Percentiles rank a stretch among this genome's conserved stretches.
Conservation (phyloP, 2,113 vertebrate species). For the Apus apus region DNA sequence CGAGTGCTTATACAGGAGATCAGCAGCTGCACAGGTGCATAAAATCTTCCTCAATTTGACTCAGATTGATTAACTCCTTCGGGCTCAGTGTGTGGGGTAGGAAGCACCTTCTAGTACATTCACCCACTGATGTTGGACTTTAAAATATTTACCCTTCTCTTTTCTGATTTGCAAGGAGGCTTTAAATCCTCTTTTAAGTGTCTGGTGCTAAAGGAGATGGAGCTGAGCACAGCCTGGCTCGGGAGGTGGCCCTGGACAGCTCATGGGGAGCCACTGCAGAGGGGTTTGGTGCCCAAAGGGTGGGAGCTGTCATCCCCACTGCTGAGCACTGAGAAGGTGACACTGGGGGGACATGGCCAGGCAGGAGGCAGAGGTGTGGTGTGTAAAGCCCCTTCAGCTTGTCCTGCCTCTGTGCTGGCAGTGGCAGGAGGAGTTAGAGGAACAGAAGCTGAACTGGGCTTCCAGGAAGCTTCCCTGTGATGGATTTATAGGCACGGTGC, state of each 20-base stretch:
- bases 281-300: not conserved
- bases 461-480: slow-evolving; percentile 47
- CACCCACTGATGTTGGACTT: not conserved
- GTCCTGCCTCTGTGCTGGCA: not conserved
- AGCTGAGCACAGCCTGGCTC: not conserved
- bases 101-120: not conserved
- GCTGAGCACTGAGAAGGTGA: not conserved
- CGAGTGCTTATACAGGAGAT: no score
- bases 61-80: not conserved
- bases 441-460: slow-evolving; percentile 14
- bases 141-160: not conserved
- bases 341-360: not conserved
- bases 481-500: slow-evolving; percentile 63
- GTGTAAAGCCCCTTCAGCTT: not conserved
- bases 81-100: not conserved
- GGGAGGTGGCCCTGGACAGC: not conserved
- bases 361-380: rapidly evolving
- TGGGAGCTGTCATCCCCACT: rapidly evolving
- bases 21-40: not conserved
- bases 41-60: not conserved
- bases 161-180: not conserved
- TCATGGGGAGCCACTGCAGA: not conserved
- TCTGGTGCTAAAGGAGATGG: not conserved
- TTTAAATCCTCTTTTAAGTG: not conserved
- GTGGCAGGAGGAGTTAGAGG: not conserved